These are phyloP conservation scores for Gymnarchus niloticus DNA, from an alignment of 2,113 vertebrate species.

Conservation along the genomic window DNA sequence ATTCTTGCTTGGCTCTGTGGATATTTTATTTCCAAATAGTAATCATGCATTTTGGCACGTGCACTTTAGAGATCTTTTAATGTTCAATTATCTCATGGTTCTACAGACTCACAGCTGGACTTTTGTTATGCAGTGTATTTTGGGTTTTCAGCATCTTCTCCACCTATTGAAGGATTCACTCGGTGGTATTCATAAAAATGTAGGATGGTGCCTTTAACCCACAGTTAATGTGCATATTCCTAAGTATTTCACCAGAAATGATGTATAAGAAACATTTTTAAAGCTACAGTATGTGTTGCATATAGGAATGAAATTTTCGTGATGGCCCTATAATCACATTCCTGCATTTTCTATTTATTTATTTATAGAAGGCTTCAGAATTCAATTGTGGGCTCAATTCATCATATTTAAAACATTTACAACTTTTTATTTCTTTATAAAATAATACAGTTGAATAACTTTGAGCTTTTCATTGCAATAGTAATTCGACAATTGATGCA, in stretches of 20 bases:
- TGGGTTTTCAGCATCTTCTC: constrained; percentile 6
- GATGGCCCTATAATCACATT: not conserved
- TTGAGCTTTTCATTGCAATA: too few species aligned
- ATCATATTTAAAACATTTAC: too few species aligned
- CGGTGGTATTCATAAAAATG: not conserved
- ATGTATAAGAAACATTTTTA: not conserved
- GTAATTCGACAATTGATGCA: too few species aligned
- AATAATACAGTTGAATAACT: too few species aligned
- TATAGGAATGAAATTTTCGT: not conserved
- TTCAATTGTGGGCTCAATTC: too few species aligned
- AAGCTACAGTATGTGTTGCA: not conserved
- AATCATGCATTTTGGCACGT: constrained; percentile 43
- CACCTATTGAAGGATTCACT: constrained; percentile 6
- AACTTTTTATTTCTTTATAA: too few species aligned
- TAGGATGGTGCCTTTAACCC: not conserved
- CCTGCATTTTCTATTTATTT: too few species aligned
- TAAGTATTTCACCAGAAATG: not conserved
- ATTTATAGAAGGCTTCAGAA: too few species aligned
- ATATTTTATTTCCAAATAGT: constrained; percentile 43
- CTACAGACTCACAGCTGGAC: constrained; percentile 49
- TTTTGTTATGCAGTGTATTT: constrained; percentile 41
- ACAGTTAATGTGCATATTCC: constrained; percentile 1
- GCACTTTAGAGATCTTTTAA: constrained; percentile 39
- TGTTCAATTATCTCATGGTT: constrained; percentile 39
- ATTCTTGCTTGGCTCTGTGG: constrained; percentile 29